Conservation (phyloP, 2,888 invertebrate species). For the Bruchidius siliquastri region DNA sequence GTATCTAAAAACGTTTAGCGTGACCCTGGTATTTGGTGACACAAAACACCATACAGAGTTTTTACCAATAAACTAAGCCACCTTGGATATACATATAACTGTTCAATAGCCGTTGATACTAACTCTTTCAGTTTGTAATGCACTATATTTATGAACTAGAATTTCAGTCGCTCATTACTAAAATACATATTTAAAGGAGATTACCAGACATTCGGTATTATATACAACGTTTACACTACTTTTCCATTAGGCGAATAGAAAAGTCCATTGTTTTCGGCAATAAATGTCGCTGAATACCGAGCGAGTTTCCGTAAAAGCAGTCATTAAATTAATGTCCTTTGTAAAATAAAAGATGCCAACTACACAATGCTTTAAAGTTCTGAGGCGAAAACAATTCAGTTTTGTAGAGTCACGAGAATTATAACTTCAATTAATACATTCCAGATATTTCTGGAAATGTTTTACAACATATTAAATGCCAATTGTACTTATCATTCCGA, state of each 20-base stretch:
- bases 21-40: too few species aligned
- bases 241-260: neutral
- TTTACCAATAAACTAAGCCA: too few species aligned
- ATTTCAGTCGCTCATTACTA: too few species aligned
- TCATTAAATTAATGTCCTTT: neutral
- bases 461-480: neutral
- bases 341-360: neutral
- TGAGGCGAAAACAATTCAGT: neutral
- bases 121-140: too few species aligned
- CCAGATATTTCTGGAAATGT: neutral
- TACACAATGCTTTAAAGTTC: neutral
- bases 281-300: neutral
- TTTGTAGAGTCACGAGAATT: neutral
- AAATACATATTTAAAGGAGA: too few species aligned
- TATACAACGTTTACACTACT: neutral
- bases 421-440: neutral
- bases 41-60: too few species aligned
- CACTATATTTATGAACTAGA: too few species aligned
- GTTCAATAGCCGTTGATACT: too few species aligned
- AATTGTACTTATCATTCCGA: neutral
- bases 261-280: neutral
- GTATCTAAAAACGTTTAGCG: too few species aligned
- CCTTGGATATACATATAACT: too few species aligned
- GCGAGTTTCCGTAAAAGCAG: neutral
- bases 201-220: too few species aligned